Base-by-base conservation (phyloP, 2,113 vertebrate genomes). In the Hippocampus mohnikei region DNA sequence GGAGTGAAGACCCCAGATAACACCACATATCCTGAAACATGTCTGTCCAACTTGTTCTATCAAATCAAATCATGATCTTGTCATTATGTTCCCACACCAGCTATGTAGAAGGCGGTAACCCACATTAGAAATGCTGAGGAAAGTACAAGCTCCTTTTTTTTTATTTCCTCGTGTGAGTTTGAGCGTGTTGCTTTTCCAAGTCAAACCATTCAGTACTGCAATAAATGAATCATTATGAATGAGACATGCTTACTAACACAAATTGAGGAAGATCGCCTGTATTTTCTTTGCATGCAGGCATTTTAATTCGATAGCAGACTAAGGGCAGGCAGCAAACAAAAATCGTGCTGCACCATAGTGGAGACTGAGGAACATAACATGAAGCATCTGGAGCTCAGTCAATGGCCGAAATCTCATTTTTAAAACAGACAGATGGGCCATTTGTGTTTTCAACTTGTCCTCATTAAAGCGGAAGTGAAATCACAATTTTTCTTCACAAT, bases 1-100 rank as follows among this genome's bases (percentile, higher is more conserved):
- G 58, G 29, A 20, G 29, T 27, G 59, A n/a, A n/a, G 20, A 61
- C 25, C 27, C 16, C 59, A 37, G 33, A 13, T 16, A 40, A 11
- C 2, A 13, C 29, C 16, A 8, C 16, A 63, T 63, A 6, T 33
- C 16, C 27, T 80, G 84, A 88, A 81, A 87, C 70, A 85, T 83
- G 77, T 73, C 71, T 71, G 66, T 72, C 86, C 78, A 81, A 78
- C 66, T 84, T 66, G 75, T 72, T 71, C 59, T 70, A 83, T 85
- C 75, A 27, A 66, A 84, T 88, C 87, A 2, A 53, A 9, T 82
- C 69, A 80, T 27, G 23, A 58, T 25, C 12, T 27, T 10, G 3
- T 56, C n/a, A 25, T 25, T 58, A 27, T 7, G 12, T 1, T n/a
- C n/a, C 21, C 18, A 48, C 5, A 50, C 1, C 16, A 5, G 46